A percentile compares a stretch with the other conserved stretches of the same genome.
These are phyloP conservation scores for Netelia melanura DNA, from an alignment of 2,888 invertebrate species.

Conservation along the genomic window DNA sequence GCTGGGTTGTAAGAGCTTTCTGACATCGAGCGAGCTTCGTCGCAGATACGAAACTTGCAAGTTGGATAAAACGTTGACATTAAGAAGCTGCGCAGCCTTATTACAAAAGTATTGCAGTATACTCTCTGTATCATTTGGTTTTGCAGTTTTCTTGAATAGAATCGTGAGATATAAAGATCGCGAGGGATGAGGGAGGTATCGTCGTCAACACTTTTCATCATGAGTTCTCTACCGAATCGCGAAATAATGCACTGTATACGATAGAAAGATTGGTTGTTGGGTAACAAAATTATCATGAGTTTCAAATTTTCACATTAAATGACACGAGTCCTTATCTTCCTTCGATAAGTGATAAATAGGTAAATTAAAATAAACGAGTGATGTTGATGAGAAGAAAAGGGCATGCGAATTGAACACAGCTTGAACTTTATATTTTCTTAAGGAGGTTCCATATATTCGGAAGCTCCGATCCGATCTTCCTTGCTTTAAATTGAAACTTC, in stretches of 20 bases:
- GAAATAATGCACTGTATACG: background rate
- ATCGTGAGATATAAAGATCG: constrained; percentile 33
- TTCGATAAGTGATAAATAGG: too few species aligned
- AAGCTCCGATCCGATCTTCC: too few species aligned
- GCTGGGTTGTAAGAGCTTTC: background rate
- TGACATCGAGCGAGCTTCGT: constrained; percentile 7
- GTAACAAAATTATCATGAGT: too few species aligned
- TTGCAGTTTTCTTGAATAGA: constrained; percentile 32
- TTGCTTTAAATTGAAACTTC: too few species aligned
- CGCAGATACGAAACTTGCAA: constrained; percentile 34
- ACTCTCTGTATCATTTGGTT: background rate
- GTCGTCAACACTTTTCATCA: background rate
- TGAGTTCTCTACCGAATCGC: background rate
- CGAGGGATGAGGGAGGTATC: background rate
- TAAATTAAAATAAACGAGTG: too few species aligned
- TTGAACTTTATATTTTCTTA: background rate
- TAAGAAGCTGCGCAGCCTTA: constrained; percentile 41
- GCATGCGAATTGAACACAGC: background rate
- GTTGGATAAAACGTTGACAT: constrained; percentile 29
- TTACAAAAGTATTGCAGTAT: background rate
- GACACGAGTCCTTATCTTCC: too few species aligned
- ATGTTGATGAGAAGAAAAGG: too few species aligned
- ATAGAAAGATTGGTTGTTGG: background rate
- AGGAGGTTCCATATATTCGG: too few species aligned
- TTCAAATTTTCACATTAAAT: too few species aligned